Percentiles rank a stretch among this genome's conserved stretches.
Evolutionary conservation across 2,113 vertebrate species (phyloP).

Genomic region (Malurus cyaneus): DNA sequence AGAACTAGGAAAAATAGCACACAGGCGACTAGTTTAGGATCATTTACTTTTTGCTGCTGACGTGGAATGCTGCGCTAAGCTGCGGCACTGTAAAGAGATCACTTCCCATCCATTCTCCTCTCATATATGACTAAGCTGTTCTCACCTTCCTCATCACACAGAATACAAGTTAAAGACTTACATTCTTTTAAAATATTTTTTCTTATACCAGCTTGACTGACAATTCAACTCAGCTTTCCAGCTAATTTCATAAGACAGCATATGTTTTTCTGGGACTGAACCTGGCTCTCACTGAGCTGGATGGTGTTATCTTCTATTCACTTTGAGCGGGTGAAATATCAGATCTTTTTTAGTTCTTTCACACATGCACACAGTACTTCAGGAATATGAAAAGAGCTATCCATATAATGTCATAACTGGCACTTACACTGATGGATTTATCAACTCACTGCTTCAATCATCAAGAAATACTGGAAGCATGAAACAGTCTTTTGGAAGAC

Average conservation of each 20-base stretch:
- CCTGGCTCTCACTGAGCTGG: not conserved
- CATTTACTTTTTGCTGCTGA: not conserved
- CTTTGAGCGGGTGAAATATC: not conserved
- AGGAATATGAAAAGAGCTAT: not conserved
- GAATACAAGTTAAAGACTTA: not conserved
- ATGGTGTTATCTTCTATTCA: not conserved
- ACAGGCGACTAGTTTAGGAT: not conserved
- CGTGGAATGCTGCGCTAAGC: not conserved
- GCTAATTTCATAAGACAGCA: conserved; percentile 14
- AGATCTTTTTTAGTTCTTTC: conserved; percentile 19
- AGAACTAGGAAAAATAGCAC: not conserved
- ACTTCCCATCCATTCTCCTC: not conserved
- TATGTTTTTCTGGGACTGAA: not conserved
- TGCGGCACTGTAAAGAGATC: not conserved
- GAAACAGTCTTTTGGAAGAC: not conserved
- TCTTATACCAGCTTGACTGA: conserved; percentile 26
- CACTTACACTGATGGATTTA: conserved; percentile 27
- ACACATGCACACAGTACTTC: conserved; percentile 23
- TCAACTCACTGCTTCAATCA: conserved; percentile 16
- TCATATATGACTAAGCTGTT: conserved; percentile 6
- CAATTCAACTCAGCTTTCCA: conserved; percentile 22
- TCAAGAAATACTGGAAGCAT: conserved; percentile 21
- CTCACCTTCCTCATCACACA: not conserved
- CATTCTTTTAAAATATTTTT: conserved; percentile 6
- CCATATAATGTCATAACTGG: conserved; percentile 1